Base-by-base conservation (phyloP, 2,888 invertebrate species). In the Macrosiphum euphorbiae region DNA sequence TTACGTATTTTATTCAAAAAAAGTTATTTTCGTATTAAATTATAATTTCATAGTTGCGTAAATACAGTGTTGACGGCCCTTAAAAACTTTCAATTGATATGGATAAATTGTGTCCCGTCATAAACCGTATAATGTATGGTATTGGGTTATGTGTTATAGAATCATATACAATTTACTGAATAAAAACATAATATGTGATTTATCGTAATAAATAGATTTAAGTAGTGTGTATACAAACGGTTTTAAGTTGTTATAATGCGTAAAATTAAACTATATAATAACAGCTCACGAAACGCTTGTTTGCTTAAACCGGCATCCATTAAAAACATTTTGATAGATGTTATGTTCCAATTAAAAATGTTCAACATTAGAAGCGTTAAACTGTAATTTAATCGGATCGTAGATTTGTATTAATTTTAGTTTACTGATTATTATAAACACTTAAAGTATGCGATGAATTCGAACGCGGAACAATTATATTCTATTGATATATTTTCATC, bases 141-240 rank as follows among this genome's bases (percentile, higher is more conserved):
- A 41, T 67, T 28, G n/a, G 4, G 8, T n/a, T 41, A 35, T 85
- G 28, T 10, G 41, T 84, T 28, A 16, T 84, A 88, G 7, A 35
- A 35, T n/a, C 16, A 35, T 35, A 44, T 86, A 86, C 10, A 13
- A 90, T 85, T 85, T 4, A 91, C 3, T 35, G 28, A 52, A 55
- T 84, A 84, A 35, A 87, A 44, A 44, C 44, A n/a, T n/a, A 47
- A 47, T 47, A 50, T 26, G 26, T 13, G 35, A 50, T 61, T 61
- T 92, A 86, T 91, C 47, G 85, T 58, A 13, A 35, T 61, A 47
- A 61, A 92, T 85, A 87, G 20, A 58, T 58, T 47, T n/a, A 41
- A 35, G 41, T 13, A 5, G n/a, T 58, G 47, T 86, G 58, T 86
- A 16, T 61, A 35, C 2, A n/a, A 91, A 91, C 26, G 55, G 47